Percentiles rank a stretch among this genome's conserved stretches.
phyloP scores from a whole-genome alignment of 2,888 invertebrate species.

The Coelopa pilipes region DNA sequence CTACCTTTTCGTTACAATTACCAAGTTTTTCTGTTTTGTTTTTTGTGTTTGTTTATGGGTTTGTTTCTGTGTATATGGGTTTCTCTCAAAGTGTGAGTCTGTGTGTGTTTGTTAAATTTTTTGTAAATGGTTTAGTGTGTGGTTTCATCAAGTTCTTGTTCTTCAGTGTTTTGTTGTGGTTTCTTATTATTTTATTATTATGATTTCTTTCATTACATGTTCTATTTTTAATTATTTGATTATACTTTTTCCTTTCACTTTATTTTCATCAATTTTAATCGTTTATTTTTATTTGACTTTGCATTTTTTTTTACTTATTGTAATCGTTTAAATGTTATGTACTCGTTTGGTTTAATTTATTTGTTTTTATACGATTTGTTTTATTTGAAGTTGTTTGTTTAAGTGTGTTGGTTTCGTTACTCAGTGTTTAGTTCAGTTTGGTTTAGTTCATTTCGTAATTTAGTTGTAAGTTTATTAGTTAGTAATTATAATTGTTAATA shows the following conservation, averaged over 20 bases:
- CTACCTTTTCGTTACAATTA: constrained; percentile 53
- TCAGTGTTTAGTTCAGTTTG: constrained; percentile 38
- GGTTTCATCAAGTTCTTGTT: too few species aligned
- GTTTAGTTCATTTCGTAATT: constrained; percentile 42
- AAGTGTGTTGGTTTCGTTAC: constrained; percentile 45
- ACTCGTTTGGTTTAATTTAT: too few species aligned
- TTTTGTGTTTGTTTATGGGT: constrained; percentile 40
- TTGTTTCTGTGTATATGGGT: constrained; percentile 47
- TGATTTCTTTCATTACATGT: constrained; percentile 43
- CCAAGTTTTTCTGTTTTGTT: constrained; percentile 49
- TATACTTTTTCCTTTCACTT: constrained; percentile 37
- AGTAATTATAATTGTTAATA: constrained; percentile 35
- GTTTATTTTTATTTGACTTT: constrained; percentile 37
- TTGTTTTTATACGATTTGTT: neutral
- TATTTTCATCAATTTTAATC: neutral
- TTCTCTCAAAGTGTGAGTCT: constrained; percentile 48
- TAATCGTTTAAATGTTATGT: constrained; percentile 14
- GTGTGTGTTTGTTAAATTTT: constrained; percentile 9
- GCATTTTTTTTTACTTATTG: constrained; percentile 43
- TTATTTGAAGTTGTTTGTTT: constrained; percentile 2
- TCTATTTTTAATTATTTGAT: constrained; percentile 42
- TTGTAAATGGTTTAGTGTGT: too few species aligned
- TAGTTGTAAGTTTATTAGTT: constrained; percentile 46
- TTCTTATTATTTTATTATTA: too few species aligned
- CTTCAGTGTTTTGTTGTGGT: too few species aligned